Evolutionary conservation across 2,888 invertebrate species (phyloP).

Genomic region (Carcina quercana): DNA sequence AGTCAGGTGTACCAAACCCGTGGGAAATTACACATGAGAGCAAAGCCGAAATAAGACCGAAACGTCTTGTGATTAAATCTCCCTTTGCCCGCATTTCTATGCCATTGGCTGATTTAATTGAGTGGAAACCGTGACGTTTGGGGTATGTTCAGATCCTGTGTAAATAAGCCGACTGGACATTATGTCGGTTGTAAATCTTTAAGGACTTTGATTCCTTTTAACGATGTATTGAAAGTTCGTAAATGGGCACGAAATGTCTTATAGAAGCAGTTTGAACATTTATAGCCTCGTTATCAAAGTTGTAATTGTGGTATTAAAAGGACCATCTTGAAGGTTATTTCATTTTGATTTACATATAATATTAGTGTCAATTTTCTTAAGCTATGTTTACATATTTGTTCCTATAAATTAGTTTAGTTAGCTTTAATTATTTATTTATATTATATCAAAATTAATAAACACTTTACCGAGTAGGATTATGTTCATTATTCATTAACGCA

Average conservation of each 20-base stretch:
- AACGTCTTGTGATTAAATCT: conserved; percentile 55
- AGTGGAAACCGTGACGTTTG: conserved; percentile 45
- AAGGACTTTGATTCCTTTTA: background rate
- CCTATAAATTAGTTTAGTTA: no score
- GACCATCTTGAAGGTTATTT: no score
- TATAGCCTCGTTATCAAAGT: background rate
- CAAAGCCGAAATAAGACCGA: conserved; percentile 35
- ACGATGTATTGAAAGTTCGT: background rate
- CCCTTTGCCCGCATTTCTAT: conserved; percentile 48
- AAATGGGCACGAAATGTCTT: background rate
- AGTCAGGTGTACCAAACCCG: conserved; percentile 27
- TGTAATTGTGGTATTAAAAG: no score
- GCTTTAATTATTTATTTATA: no score
- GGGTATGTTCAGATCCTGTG: conserved; percentile 36
- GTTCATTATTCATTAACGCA: no score
- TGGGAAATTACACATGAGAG: conserved; percentile 54
- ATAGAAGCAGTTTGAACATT: background rate
- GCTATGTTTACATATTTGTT: no score
- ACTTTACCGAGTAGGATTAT: no score
- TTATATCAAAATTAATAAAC: no score
- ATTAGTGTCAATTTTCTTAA: no score
- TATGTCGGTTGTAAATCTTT: conserved; percentile 17
- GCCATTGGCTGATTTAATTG: conserved; percentile 57
- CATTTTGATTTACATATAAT: no score
- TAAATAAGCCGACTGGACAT: conserved; percentile 29